Base-by-base conservation (phyloP, 2,888 invertebrate genomes). In the Lasioglossum calceatum region DNA sequence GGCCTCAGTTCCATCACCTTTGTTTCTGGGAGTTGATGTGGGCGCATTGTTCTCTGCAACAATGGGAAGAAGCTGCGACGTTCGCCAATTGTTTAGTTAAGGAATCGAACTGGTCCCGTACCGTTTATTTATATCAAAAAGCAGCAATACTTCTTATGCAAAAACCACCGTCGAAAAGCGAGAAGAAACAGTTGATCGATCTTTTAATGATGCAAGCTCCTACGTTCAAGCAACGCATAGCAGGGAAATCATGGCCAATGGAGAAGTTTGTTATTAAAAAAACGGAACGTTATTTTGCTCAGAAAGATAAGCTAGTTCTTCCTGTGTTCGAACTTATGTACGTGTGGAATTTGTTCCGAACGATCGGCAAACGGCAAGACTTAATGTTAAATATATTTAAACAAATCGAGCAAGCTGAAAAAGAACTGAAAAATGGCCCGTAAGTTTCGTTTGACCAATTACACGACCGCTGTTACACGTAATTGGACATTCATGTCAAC, bases 21-120 rank as follows among this genome's bases (percentile, higher is more conserved):
- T 98, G 99, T 95, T 98, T 97, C 94, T 99, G 99, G 99, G 99
- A 99, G 94, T 96, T 99, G 58, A 97, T 98, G 96, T 99, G 98
- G 98, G 97, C 98, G 1, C 97, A 98, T 93, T 97, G 98, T 89
- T 95, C 97, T 71, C 96, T 96, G 92, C 96, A 97, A 92, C 97
- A 98, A 88, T 99, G 98, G 98, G 96, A 96, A 77, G 96, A 97
- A 90, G 98, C 98, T 0, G 96, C 97, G 61, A 95, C 96, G 36
- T 98, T 97, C 95, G 98, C 98, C 0, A 96, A 96, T 77, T 96
- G 96, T 80, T 96, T 99, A 77, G 96, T 97, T 2, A 96, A 97
- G 79, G 97, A 98, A 90, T 99, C 98, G 93, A 97, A 97, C 79
- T 99, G 99, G 99, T 99, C 99, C 3, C 97, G 97, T 79, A 98